phyloP scores from a whole-genome alignment of 2,797 vertebrate genomes.

The Channallabes apus region DNA sequence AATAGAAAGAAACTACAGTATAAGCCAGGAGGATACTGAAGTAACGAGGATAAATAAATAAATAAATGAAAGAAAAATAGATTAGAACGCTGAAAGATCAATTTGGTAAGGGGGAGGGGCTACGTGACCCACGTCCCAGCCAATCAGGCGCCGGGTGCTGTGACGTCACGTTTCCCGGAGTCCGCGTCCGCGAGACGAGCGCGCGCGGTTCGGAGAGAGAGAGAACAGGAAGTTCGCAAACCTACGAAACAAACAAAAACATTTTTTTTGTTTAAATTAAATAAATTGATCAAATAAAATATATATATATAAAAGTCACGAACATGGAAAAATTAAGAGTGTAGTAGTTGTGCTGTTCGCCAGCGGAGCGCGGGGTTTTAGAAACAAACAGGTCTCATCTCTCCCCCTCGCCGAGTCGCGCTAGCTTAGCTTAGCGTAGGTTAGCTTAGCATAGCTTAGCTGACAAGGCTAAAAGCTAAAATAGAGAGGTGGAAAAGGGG shows the following conservation, averaged over 20 bases:
- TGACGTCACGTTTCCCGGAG: constrained; percentile 56
- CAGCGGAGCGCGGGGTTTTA: not conserved
- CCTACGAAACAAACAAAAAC: constrained; percentile 56
- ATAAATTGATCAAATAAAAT: not conserved
- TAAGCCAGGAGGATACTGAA: no score
- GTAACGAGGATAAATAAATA: no score
- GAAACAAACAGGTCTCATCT: not conserved
- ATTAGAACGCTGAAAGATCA: not conserved
- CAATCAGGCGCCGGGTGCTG: constrained; percentile 51
- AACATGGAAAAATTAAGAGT: not conserved
- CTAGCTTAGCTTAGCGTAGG: not conserved
- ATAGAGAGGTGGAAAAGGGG: not conserved
- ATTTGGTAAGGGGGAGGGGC: not conserved
- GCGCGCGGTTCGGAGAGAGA: constrained; percentile 61
- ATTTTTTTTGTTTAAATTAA: constrained; percentile 22
- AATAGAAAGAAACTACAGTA: no score
- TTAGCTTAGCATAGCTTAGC: constrained; percentile 10
- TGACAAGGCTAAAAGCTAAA: constrained; percentile 5
- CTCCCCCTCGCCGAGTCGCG: not conserved
- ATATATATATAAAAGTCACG: not conserved
- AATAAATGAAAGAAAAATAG: no score
- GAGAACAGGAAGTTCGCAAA: constrained; percentile 62
- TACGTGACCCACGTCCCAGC: constrained; percentile 24
- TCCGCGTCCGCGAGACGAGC: constrained; percentile 55
- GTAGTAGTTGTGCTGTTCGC: not conserved